Percentiles rank a stretch among this genome's conserved stretches.
Evolutionary conservation across 2,888 invertebrate species (phyloP).

Genomic region (Drosophila suboccidentalis): DNA sequence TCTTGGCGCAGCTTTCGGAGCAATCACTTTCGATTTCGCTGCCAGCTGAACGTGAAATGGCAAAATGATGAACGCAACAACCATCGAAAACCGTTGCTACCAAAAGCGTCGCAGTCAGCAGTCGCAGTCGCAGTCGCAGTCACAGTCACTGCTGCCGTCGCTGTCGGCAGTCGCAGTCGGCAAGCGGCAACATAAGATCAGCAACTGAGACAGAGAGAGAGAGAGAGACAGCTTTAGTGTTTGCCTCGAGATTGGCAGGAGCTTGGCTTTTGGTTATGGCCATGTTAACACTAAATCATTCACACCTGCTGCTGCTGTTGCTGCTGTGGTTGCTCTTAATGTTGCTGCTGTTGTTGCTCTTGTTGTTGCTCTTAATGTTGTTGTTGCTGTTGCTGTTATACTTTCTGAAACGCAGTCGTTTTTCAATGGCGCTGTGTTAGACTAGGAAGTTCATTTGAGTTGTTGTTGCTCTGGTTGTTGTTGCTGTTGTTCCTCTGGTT

Average conservation of each 20-base stretch:
- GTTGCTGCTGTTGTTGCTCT: constrained; percentile 41
- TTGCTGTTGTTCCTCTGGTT: constrained; percentile 1
- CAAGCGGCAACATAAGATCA: constrained; percentile 35
- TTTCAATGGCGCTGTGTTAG: constrained; percentile 32
- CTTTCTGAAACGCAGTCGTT: constrained; percentile 45
- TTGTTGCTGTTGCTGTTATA: constrained; percentile 44
- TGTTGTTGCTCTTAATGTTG: constrained; percentile 10
- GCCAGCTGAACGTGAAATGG: constrained; percentile 85
- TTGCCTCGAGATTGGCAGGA: constrained; percentile 48
- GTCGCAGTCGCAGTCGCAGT: constrained; percentile 16
- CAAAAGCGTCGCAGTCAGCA: constrained; percentile 27
- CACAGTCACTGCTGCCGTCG: constrained; percentile 15
- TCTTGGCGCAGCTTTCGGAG: constrained; percentile 76
- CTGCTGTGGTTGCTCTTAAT: constrained; percentile 5
- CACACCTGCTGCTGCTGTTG: constrained; percentile 62
- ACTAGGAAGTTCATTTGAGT: constrained; percentile 68
- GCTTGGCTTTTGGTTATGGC: constrained; percentile 68
- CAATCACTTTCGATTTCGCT: constrained; percentile 85
- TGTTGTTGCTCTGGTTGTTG: constrained; percentile 5
- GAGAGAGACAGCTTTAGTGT: background rate
- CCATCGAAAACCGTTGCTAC: constrained; percentile 77
- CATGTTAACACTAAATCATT: constrained; percentile 79
- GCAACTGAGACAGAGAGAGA: constrained; percentile 23
- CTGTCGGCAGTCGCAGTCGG: constrained; percentile 19
- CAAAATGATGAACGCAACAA: constrained; percentile 83